Base-by-base conservation (phyloP, 2,888 invertebrate species). In the Zhengitettix transpicula region DNA sequence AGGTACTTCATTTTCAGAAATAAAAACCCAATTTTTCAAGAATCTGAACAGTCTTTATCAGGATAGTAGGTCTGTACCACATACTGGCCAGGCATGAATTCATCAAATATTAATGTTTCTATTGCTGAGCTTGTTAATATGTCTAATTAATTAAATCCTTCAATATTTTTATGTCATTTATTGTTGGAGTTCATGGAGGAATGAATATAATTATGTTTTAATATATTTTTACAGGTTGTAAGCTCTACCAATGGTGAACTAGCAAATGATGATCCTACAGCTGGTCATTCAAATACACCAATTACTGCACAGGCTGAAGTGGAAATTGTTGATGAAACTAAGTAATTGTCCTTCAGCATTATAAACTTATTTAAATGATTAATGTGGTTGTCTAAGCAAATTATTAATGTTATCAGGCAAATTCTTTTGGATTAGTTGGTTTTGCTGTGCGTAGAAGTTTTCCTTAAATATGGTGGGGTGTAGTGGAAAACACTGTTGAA, bases 161-260 rank as follows among this genome's bases (percentile, higher is more conserved):
- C 28, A 28, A 7, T 28, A 28, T 28, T 28, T 28, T 28, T 28
- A 7, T 28, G 7, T 28, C 2, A 7, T 28, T 3, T 17, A 10
- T 52, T 16, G 0, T 16, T 15, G 15, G 10, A n/a, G 10, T 60
- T 57, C 70, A 71, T 51, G 9, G 17, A 51, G 42, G 42, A 17
- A 47, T 40, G 40, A 41, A 44, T 42, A 17, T 44, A 63, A 60
- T 62, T 60, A 5, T 28, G 28, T 28, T 28, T 28, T 28, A 28
- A 5, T 28, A 28, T 28, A 61, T 66, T 60, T 64, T 67, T 64
- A 40, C 79, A 93, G 91, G 96, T 97, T 80, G 94, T 97, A 71
- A 94, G 93, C 76, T 96, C 96, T 66, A 95, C 95, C 66, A 96
- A 96, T 77, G 96, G 95, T 68, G 94, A 94, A 79, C 77, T 95